Evolutionary conservation across 2,797 vertebrate species (phyloP).

Genomic region (Sebastolobus alascanus): DNA sequence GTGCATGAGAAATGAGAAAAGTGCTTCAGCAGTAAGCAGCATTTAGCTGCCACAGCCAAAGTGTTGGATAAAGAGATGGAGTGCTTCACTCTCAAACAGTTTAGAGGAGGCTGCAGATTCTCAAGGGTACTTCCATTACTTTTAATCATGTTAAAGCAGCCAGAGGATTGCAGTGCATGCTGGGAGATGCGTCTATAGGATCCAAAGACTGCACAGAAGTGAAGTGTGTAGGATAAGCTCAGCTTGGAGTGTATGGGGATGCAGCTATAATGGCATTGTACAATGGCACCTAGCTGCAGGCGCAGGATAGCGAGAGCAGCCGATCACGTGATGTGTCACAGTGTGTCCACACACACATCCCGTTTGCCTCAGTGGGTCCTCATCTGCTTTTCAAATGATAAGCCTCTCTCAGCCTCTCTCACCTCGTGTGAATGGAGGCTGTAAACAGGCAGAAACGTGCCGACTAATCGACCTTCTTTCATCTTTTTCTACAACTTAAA

Average conservation of each 20-base stretch:
- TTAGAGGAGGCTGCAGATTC: slow-evolving; percentile 10
- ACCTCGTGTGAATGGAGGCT: slow-evolving; percentile 8
- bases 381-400: slow-evolving; percentile 43
- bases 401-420: slow-evolving; percentile 26
- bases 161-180: slow-evolving; percentile 37
- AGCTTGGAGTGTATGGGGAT: slow-evolving; percentile 6
- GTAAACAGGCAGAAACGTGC: slow-evolving; percentile 24
- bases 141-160: slow-evolving; percentile 40
- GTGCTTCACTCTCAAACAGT: slow-evolving; percentile 5
- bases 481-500: slow-evolving; percentile 46
- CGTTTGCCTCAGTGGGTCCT: slow-evolving; percentile 11
- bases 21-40: slow-evolving; percentile 10
- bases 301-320: slow-evolving; percentile 18
- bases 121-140: slow-evolving; percentile 14
- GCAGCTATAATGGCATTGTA: slow-evolving; percentile 13
- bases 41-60: slow-evolving; percentile 11
- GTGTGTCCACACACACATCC: slow-evolving; percentile 18
- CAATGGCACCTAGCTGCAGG: slow-evolving; percentile 44
- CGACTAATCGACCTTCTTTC: slow-evolving; percentile 34
- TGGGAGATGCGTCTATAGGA: slow-evolving; percentile 47
- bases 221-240: slow-evolving; percentile 53
- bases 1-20: neutral
- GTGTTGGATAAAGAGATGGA: slow-evolving; percentile 17
- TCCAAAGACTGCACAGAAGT: slow-evolving; percentile 23
- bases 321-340: slow-evolving; percentile 20